A percentile compares a stretch with the other conserved stretches of the same genome.
Evolutionary conservation across 2,797 vertebrate genomes (phyloP).

Genomic region (Scarus forsteni): DNA sequence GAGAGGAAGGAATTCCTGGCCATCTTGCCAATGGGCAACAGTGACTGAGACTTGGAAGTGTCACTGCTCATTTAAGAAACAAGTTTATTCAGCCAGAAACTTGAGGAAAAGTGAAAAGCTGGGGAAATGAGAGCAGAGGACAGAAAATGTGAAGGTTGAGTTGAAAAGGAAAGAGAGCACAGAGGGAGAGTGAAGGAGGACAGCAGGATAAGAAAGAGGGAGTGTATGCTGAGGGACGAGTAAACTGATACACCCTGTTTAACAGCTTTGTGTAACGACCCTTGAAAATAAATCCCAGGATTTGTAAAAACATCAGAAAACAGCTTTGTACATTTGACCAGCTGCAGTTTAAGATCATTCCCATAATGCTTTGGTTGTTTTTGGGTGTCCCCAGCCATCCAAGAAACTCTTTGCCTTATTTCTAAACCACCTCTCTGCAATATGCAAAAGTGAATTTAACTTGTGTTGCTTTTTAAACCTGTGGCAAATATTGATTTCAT

Average conservation of each 20-base stretch:
- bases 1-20: slow-evolving; percentile 60
- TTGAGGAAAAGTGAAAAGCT: slow-evolving; percentile 10
- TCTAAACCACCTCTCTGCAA: not conserved
- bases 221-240: slow-evolving; percentile 28
- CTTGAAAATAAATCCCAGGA: slow-evolving; percentile 35
- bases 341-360: slow-evolving; percentile 23
- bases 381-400: not conserved
- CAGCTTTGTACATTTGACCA: slow-evolving; percentile 26
- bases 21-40: slow-evolving; percentile 63
- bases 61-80: slow-evolving; percentile 76
- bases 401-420: not conserved
- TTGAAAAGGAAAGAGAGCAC: slow-evolving; percentile 5
- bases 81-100: slow-evolving; percentile 73
- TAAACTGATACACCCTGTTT: slow-evolving; percentile 37
- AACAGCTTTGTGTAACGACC: slow-evolving; percentile 31
- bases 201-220: not conserved
- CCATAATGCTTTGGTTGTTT: slow-evolving; percentile 13
- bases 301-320: slow-evolving; percentile 38
- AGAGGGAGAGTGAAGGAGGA: not conserved
- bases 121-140: slow-evolving; percentile 15
- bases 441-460: not conserved
- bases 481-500: no score
- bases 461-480: not conserved
- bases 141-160: slow-evolving; percentile 9
- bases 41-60: slow-evolving; percentile 75